phyloP scores from a whole-genome alignment of 2,797 vertebrate species.

The Acomys russatus region DNA sequence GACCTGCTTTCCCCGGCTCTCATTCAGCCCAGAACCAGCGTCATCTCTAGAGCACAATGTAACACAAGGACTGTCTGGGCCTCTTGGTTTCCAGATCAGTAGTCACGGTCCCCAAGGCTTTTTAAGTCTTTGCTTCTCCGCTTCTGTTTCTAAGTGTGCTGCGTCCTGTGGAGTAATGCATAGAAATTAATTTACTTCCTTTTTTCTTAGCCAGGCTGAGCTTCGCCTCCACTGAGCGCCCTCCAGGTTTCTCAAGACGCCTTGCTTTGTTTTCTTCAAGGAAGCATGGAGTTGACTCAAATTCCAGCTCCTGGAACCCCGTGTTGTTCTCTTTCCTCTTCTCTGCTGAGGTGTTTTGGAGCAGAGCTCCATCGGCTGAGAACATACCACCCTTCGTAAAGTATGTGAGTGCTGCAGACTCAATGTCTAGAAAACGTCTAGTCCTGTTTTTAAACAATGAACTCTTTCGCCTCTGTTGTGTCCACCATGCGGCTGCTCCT shows the following conservation, averaged over 20 bases:
- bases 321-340: not conserved
- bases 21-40: accelerated
- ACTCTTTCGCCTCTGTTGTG: not conserved
- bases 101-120: constrained; percentile 30
- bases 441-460: not conserved
- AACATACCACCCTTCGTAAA: constrained; percentile 15
- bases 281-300: constrained; percentile 50
- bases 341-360: constrained; percentile 28
- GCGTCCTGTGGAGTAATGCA: constrained; percentile 71
- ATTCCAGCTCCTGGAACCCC: constrained; percentile 46
- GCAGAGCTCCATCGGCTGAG: not conserved
- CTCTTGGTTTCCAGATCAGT: constrained; percentile 8
- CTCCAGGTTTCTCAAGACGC: constrained; percentile 75
- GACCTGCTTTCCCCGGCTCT: accelerated
- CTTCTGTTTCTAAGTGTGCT: constrained; percentile 88
- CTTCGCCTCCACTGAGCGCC: constrained; percentile 75
- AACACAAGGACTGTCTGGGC: not conserved
- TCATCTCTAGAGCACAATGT: accelerated
- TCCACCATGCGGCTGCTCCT: not conserved
- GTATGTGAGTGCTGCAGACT: not conserved
- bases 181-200: constrained; percentile 84
- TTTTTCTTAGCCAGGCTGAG: constrained; percentile 82
- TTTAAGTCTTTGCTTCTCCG: constrained; percentile 62
- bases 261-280: constrained; percentile 70
- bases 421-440: not conserved